phyloP scores from a whole-genome alignment of 2,888 invertebrate species.

The Prenolepis imparis region DNA sequence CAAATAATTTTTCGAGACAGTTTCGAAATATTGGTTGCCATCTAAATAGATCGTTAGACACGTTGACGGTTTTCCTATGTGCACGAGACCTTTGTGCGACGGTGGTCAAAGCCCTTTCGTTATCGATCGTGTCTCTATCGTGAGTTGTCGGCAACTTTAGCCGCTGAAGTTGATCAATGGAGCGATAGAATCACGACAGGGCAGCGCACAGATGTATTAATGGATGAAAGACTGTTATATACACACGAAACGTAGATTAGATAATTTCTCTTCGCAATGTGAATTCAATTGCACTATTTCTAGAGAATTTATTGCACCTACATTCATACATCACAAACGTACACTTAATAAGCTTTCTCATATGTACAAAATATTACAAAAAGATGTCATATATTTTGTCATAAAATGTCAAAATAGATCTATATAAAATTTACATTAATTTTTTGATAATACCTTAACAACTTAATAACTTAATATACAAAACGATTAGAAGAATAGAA shows the following conservation, averaged over 20 bases:
- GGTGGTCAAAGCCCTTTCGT: constrained; percentile 70
- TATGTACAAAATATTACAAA: no score
- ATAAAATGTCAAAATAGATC: not conserved
- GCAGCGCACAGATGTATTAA: constrained; percentile 46
- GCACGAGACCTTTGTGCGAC: constrained; percentile 62
- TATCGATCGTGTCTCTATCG: constrained; percentile 71
- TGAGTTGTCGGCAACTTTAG: constrained; percentile 65
- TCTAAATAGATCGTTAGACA: constrained; percentile 39
- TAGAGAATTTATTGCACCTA: not conserved
- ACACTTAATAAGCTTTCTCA: not conserved
- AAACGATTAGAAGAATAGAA: not conserved
- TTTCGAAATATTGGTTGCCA: constrained; percentile 4
- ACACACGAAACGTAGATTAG: not conserved
- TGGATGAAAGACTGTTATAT: constrained; percentile 7
- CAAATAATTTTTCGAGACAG: not conserved
- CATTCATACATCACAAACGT: not conserved
- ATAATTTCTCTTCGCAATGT: not conserved
- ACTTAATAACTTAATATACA: not conserved
- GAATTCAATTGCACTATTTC: not conserved
- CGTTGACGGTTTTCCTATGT: constrained; percentile 10
- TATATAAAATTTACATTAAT: not conserved
- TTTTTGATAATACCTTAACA: not conserved
- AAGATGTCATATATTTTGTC: not conserved
- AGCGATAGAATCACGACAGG: constrained; percentile 51
- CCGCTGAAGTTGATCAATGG: constrained; percentile 58